phyloP scores from a whole-genome alignment of 2,888 invertebrate species.

The Piscicola geometra region DNA sequence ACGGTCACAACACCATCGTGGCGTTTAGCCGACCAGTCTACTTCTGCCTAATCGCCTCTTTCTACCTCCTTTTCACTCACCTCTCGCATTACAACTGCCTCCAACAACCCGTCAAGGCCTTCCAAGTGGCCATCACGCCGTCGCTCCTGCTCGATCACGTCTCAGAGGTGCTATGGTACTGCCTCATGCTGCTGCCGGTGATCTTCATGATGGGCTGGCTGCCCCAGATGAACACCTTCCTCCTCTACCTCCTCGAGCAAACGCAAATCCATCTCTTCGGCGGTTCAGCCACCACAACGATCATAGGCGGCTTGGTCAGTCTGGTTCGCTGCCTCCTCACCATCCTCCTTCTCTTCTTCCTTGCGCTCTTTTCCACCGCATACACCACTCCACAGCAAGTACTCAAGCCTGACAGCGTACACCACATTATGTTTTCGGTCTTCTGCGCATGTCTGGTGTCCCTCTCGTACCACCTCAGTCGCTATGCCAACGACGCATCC shows the following conservation, averaged over 20 bases:
- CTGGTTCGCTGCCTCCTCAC: slow-evolving; percentile 74
- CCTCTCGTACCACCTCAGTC: slow-evolving; percentile 82
- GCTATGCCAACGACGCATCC: slow-evolving; percentile 84
- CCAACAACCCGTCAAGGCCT: neutral
- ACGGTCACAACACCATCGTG: slow-evolving; percentile 91
- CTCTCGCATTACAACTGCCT: neutral
- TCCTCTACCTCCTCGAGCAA: slow-evolving; percentile 93
- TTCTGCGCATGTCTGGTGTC: slow-evolving; percentile 84
- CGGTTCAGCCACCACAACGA: slow-evolving; percentile 66
- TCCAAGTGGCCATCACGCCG: too few species aligned
- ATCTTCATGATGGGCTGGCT: slow-evolving; percentile 90
- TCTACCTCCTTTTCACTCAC: slow-evolving; percentile 56
- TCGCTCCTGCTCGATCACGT: neutral
- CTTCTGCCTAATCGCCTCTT: slow-evolving; percentile 72
- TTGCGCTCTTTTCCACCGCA: slow-evolving; percentile 35
- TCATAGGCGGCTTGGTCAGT: slow-evolving; percentile 74
- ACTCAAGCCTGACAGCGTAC: slow-evolving; percentile 65
- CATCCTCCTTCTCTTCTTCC: slow-evolving; percentile 67
- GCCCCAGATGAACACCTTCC: slow-evolving; percentile 91
- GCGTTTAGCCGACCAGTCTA: slow-evolving; percentile 89
- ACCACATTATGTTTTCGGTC: slow-evolving; percentile 87
- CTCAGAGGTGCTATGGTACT: slow-evolving; percentile 53
- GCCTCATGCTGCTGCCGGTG: slow-evolving; percentile 83
- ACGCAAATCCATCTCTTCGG: slow-evolving; percentile 62
- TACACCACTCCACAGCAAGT: neutral